Evolutionary conservation across 1,140 invertebrate species (phyloP), one percentile per base, ranked within the genome.

Genomic region (Drosophila teissieri): DNA sequence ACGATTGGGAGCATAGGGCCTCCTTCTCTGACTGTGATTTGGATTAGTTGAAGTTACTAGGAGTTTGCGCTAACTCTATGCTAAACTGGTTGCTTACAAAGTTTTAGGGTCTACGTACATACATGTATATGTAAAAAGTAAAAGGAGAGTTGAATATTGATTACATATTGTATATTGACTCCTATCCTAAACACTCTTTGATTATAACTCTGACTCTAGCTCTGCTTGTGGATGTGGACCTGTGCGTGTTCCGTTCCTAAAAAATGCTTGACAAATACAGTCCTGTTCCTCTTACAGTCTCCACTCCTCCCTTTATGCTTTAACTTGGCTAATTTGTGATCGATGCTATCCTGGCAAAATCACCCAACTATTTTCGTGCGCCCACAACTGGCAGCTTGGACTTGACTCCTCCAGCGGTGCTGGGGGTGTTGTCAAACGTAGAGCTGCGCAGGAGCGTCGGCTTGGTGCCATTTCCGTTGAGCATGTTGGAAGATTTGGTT

Each of bases 371-470:
- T 44, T 78, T 78, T 2, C 75, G 52, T 4, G 42, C 11, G 10
- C 74, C 75, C 39, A 78, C 75, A 7, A 88, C 57, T n/a, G 83
- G 83, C 40, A 90, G 64, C 42, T 73, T 80, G 8, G 74, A 90
- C 22, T 80, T 74, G 48, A 42, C 55, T 51, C 36, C 40, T 31
- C 36, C 44, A n/a, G 51, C 36, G 5, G 19, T 39, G 46, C 49
- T 5, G 3, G 54, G 94, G 39, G 94, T 93, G 2, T 94, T 95
- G 73, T 96, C 95, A 85, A 96, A 96, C 0, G 95, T 96, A 2
- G 95, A 96, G 80, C 95, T 96, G 17, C 95, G 93, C 40, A 94
- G 94, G 3, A 96, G 79, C 45, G 58, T 60, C 8, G 69, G 42
- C 36, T 37, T 70, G 73, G 17, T 44, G 36, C 36, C 67, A 14